Evolutionary conservation across 2,113 vertebrate species (phyloP), one percentile per base, ranked within the genome.

Genomic region (Cacatua alba): DNA sequence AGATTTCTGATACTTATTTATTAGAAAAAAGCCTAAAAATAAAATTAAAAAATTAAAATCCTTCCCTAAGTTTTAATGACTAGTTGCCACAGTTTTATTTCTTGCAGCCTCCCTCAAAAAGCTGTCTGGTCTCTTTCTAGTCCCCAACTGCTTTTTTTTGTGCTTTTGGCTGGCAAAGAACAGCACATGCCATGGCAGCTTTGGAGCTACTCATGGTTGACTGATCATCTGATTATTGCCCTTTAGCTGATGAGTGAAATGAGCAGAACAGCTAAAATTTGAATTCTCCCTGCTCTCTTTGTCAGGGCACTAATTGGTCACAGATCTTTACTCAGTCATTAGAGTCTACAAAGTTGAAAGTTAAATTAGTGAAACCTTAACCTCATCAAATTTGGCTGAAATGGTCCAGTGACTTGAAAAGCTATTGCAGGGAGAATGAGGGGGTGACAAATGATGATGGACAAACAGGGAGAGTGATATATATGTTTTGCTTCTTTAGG

Each of bases 361-460:
- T 75, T 91, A 87, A 68, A 68, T 92, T 91, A 82, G 65, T 6
- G 4, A 90, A 94, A 72, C 57, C 43, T 93, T 92, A 93, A 93
- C 92, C 75, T 90, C 75, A 57, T 92, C 63, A 82, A n/a, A 90
- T 94, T 90, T 88, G 74, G 23, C 71, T 72, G 49, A 82, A 97
- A 85, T 76, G 70, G 65, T 76, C 51, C 52, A 90, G 57, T 68
- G 63, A 75, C 39, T 68, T 72, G 67, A 48, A 76, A 75, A 95
- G 23, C 35, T 64, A 15, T 51, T 91, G 16, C 57, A 79, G 57
- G 39, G 67, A 87, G 74, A 82, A 35, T 37, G 62, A 39, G 68
- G 26, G 52, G 20, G 35, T 85, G 78, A 60, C 62, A 94, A 91
- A 95, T 51, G 39, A 65, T 86, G 80, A 82, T 82, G 74, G 90